Evolutionary conservation across 2,113 vertebrate species (phyloP).

Genomic region (Passer domesticus): DNA sequence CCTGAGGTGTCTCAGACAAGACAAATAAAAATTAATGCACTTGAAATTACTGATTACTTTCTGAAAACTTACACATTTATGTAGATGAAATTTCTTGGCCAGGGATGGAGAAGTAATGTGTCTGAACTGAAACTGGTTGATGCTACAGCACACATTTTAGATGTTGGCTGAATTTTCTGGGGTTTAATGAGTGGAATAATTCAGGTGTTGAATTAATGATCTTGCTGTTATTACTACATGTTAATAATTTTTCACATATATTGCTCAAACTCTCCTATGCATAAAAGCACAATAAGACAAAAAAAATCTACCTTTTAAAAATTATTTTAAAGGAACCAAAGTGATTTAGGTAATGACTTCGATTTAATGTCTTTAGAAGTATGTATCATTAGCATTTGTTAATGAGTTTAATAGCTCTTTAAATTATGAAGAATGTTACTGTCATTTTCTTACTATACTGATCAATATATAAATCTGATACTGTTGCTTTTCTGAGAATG

Average conservation of each 20-base stretch:
- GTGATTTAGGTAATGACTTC: background rate
- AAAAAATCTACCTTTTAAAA: background rate
- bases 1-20: background rate
- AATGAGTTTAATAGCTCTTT: background rate
- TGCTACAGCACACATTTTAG: background rate
- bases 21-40: background rate
- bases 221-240: background rate
- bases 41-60: background rate
- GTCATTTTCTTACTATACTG: background rate
- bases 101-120: background rate
- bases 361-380: background rate
- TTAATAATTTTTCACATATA: background rate
- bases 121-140: background rate
- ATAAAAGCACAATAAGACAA: background rate
- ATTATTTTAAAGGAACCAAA: background rate
- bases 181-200: background rate
- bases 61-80: background rate
- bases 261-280: background rate
- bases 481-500: background rate
- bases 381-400: background rate
- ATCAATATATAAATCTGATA: background rate
- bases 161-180: background rate
- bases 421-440: background rate
- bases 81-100: background rate
- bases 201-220: background rate